Conservation (phyloP, 2,888 invertebrate genomes). For the Lasioglossum malachurum region DNA sequence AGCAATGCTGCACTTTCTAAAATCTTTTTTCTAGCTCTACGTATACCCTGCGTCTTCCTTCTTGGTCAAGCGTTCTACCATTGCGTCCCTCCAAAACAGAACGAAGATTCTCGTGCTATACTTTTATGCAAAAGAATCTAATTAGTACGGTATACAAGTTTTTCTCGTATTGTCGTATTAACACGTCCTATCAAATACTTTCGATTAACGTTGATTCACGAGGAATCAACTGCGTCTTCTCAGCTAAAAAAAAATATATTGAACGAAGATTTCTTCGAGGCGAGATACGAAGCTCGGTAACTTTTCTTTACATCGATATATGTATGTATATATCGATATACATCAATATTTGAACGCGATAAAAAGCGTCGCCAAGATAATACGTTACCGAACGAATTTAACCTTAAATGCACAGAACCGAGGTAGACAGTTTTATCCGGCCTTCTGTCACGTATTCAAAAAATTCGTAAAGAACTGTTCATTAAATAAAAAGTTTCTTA, state of each 20-base stretch:
- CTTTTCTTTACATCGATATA: constrained; percentile 33
- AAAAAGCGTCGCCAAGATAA: constrained; percentile 65
- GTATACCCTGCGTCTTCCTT: neutral
- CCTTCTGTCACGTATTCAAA: no score
- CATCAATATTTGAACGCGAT: constrained; percentile 68
- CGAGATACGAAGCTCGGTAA: constrained; percentile 19
- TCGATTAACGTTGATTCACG: neutral
- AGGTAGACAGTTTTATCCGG: neutral
- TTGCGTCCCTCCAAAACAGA: neutral
- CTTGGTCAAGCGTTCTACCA: neutral
- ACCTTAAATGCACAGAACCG: constrained; percentile 33
- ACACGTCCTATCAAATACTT: neutral
- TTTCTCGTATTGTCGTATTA: neutral
- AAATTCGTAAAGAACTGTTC: no score
- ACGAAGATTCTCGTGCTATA: neutral
- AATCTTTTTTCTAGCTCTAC: neutral
- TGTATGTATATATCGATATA: constrained; percentile 6
- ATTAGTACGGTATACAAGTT: neutral
- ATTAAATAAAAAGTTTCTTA: no score
- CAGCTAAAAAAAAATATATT: neutral
- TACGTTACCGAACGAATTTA: constrained; percentile 42
- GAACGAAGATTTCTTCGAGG: constrained; percentile 36
- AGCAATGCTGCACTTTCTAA: constrained; percentile 46
- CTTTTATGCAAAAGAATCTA: no score
- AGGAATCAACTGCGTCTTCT: neutral